Conservation (phyloP, 2,888 invertebrate species). For the Galerucella calmariensis region DNA sequence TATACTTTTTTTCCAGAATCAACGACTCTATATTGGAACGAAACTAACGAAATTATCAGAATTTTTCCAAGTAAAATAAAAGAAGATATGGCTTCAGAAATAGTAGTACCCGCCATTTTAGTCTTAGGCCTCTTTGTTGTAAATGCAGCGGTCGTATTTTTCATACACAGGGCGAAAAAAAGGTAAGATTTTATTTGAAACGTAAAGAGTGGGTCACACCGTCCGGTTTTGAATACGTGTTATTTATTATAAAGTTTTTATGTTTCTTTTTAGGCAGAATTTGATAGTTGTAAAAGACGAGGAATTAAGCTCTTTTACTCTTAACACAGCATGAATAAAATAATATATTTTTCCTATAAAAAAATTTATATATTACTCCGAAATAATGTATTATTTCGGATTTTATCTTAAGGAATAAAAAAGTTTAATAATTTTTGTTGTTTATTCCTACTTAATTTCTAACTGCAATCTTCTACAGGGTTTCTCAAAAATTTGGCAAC, state of each 20-base stretch:
- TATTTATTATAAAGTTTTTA: not conserved
- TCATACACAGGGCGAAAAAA: conserved; percentile 79
- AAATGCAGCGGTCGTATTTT: conserved; percentile 78
- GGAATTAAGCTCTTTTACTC: conserved; percentile 58
- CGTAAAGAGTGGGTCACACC: not conserved
- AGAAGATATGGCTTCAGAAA: conserved; percentile 46
- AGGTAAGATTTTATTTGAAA: conserved; percentile 65
- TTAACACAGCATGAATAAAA: conserved; percentile 28
- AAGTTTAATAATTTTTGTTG: not conserved
- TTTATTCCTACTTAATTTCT: not conserved
- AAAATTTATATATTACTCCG: conserved; percentile 11
- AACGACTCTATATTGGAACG: conserved; percentile 32
- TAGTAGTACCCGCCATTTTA: conserved; percentile 77
- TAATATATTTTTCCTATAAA: conserved; percentile 13
- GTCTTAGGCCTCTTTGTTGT: conserved; percentile 78
- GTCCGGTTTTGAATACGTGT: not conserved
- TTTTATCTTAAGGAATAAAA: not conserved
- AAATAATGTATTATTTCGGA: conserved; percentile 20
- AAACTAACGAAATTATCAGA: conserved; percentile 37
- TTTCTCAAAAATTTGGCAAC: no score
- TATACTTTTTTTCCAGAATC: conserved; percentile 45
- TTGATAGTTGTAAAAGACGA: conserved; percentile 59
- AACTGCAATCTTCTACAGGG: no score
- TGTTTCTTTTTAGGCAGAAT: conserved; percentile 44
- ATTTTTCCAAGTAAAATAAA: conserved; percentile 16